Evolutionary conservation across 2,888 invertebrate genomes (phyloP), one percentile per base, ranked within the genome.

Genomic region (Phaonia tiefii): DNA sequence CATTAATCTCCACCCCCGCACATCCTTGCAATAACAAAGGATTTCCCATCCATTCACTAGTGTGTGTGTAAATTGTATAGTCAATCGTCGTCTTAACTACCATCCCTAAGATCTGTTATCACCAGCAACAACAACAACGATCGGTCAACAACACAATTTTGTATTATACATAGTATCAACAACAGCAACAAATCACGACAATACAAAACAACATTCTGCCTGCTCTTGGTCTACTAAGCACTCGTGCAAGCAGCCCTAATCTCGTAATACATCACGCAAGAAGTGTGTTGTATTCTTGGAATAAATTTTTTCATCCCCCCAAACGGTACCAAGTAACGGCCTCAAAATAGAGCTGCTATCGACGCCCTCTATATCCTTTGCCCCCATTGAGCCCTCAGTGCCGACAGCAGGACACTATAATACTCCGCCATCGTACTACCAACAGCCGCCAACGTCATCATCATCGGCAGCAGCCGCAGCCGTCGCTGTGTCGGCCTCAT

Each of bases 391-490:
- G 84, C 84, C 87, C 76, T 82, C 86, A 69, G 83, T 87, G 85
- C 83, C 86, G 67, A 86, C 87, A 73, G 73, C 80, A 58, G 44
- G 58, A 73, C 51, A 58, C 26, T 49, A 65, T 63, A 70, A 63
- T 71, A 63, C 86, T 92, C 91, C 84, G 70, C 86, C 74, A 85
- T 75, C 85, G 82, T 72, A 72, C 56, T 81, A 78, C 56, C 85
- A 84, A 22, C 92, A 92, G 75, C 91, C 84, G 51, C 65, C 84
- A 77, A 22, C 83, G 79, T 15, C 92, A 92, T 84, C 92, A 92
- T 84, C 92, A 92, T 88, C 91, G 91, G 17, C 82, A 80, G 13
- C 92, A 92, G 84, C 92, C 92, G 85, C 92, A 92, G 88, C 91
- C 91, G 72, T 91, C 91, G 75, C 92, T 91, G 83, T 84, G 92